Conservation (phyloP, 1,140 invertebrate genomes). For the Diabrotica virgifera region DNA sequence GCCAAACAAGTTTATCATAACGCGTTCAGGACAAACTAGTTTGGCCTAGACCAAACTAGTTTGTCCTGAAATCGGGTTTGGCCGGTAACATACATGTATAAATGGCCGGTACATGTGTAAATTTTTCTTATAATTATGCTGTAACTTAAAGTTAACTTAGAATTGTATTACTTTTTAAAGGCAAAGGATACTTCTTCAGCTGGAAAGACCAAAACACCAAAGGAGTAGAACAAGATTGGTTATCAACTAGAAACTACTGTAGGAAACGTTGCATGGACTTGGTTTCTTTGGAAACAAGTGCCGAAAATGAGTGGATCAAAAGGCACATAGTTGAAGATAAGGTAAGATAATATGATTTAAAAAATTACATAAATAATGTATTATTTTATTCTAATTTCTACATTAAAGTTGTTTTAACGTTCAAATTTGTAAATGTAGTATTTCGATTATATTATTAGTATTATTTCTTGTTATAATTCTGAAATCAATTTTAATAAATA, state of each 20-base stretch:
- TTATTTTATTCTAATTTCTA: background rate
- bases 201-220: constrained; percentile 72
- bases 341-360: constrained; percentile 61
- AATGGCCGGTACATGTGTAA: no score
- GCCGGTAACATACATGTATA: no score
- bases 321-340: constrained; percentile 67
- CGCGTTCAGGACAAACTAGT: no score
- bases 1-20: no score
- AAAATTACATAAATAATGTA: constrained; percentile 47
- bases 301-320: constrained; percentile 82
- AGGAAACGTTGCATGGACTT: constrained; percentile 83
- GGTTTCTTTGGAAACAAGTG: constrained; percentile 74
- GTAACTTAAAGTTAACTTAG: no score
- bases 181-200: constrained; percentile 79
- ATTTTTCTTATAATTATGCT: no score
- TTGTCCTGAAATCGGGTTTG: no score
- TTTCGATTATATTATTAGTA: no score
- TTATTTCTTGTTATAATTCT: no score
- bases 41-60: no score
- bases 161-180: constrained; percentile 41
- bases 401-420: background rate
- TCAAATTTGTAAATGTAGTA: no score
- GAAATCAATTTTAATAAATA: no score
- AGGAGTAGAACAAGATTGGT: constrained; percentile 75
- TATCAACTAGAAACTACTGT: constrained; percentile 77